Evolutionary conservation across 2,888 invertebrate genomes (phyloP), one percentile per base, ranked within the genome.

Genomic region (Ernsta delagoae): DNA sequence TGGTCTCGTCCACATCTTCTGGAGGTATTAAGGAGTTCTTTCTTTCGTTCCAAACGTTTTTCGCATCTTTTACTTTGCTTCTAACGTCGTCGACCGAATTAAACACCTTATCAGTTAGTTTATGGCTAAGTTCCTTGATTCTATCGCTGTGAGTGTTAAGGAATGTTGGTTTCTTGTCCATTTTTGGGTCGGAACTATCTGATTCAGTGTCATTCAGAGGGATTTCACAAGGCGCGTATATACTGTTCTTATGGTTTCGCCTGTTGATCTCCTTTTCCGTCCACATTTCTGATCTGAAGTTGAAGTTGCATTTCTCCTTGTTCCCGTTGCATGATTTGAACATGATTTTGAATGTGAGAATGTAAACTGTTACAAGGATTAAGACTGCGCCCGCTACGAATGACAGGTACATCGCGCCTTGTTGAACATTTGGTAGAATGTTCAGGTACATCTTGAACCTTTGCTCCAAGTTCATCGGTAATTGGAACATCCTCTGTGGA

Each of bases 361-460:
- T 85, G 81, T 92, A 91, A 54, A 89, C 80, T 0, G 95, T 85
- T 9, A 94, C 84, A 59, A 95, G 83, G 0, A 95, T 82, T 8
- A 96, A 85, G 41, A 95, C 85, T 0, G 92, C 75, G 0, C 92
- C 91, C 0, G 95, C 94, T 0, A 92, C 74, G 54, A 95, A 83
- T 72, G 95, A 92, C 0, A 92, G 61, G 78, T 95, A 96, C 86
- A 94, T 95, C 0, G 92, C 79, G 0, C 84, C 86, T 70, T 90
- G 87, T 81, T 96, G 95, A 0, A 95, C 91, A 0, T 94, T 77
- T 0, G 97, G 97, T 3, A 97, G 82, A 5, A 96, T 93, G 80
- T 96, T 96, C 4, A 97, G 86, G 83, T 97, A 97, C 9, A 97
- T 84, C 72, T 94, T 94, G 88, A 97, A 97, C 34, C 95, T 95